Percentiles rank a stretch among this genome's conserved stretches.
These are phyloP conservation scores for Pantala flavescens DNA, from an alignment of 1,140 invertebrate species.

Conservation along the genomic window DNA sequence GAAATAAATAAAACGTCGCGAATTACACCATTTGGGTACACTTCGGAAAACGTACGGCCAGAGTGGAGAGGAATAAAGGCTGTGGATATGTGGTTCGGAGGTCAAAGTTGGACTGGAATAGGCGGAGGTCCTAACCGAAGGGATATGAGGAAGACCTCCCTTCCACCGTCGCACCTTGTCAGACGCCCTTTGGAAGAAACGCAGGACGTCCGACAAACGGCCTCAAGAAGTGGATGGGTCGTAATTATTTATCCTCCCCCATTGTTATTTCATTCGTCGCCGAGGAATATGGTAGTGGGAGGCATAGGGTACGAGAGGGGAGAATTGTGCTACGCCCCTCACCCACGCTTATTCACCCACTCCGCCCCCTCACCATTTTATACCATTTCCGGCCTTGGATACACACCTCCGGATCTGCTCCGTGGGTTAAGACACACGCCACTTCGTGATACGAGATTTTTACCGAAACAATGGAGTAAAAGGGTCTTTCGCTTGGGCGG, in stretches of 20 bases:
- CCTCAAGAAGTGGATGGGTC: neutral
- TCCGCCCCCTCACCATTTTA: neutral
- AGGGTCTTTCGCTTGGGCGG: too few relatives aligned
- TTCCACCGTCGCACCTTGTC: neutral
- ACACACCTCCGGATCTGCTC: neutral
- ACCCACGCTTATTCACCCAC: neutral
- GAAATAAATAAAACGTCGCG: too few relatives aligned
- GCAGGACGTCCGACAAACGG: conserved; percentile 4
- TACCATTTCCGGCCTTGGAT: conserved; percentile 7
- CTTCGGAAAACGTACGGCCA: too few relatives aligned
- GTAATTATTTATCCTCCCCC: conserved; percentile 5
- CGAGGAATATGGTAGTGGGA: neutral
- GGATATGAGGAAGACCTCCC: neutral
- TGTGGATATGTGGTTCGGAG: too few relatives aligned
- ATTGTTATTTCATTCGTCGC: neutral
- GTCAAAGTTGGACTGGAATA: too few relatives aligned
- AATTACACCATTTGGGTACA: too few relatives aligned
- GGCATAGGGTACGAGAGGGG: neutral
- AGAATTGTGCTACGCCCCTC: neutral
- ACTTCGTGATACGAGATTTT: too few relatives aligned
- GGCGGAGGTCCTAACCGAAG: neutral
- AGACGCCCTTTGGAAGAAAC: neutral
- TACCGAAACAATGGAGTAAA: too few relatives aligned
- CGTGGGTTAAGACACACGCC: too few relatives aligned
- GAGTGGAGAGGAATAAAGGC: too few relatives aligned